Conservation (phyloP, 2,888 invertebrate genomes). For the Protula sp. region DNA sequence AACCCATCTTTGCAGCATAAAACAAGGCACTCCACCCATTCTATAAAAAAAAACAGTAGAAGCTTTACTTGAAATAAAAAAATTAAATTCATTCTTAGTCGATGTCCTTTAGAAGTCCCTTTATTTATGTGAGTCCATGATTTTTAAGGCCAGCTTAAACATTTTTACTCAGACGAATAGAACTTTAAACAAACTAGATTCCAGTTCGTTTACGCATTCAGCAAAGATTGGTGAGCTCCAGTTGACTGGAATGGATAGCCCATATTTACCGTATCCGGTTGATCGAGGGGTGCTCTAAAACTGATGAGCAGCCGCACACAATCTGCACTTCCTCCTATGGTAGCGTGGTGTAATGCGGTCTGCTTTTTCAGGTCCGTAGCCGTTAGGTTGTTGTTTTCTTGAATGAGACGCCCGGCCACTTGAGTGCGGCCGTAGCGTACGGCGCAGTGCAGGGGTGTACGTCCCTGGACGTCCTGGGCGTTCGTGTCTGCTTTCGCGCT, state of each 20-base stretch:
- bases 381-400: background rate
- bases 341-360: background rate
- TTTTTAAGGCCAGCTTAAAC: too few species aligned
- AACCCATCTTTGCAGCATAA: conserved; percentile 6
- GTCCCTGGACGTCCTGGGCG: conserved; percentile 12
- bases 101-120: too few species aligned
- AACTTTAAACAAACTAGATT: too few species aligned
- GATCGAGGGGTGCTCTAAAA: background rate
- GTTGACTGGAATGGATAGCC: too few species aligned
- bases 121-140: too few species aligned
- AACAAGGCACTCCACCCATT: conserved; percentile 5
- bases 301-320: background rate
- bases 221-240: too few species aligned
- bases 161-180: too few species aligned
- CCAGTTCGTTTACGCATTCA: too few species aligned
- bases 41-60: conserved; percentile 2
- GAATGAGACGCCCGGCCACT: background rate
- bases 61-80: too few species aligned
- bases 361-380: background rate
- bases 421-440: background rate
- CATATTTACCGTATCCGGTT: background rate
- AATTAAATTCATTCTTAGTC: too few species aligned
- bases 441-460: background rate
- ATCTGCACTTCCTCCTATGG: background rate
- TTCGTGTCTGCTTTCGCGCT: conserved; percentile 37